Evolutionary conservation across 2,113 vertebrate species (phyloP).

Genomic region (Pseudonaja textilis): DNA sequence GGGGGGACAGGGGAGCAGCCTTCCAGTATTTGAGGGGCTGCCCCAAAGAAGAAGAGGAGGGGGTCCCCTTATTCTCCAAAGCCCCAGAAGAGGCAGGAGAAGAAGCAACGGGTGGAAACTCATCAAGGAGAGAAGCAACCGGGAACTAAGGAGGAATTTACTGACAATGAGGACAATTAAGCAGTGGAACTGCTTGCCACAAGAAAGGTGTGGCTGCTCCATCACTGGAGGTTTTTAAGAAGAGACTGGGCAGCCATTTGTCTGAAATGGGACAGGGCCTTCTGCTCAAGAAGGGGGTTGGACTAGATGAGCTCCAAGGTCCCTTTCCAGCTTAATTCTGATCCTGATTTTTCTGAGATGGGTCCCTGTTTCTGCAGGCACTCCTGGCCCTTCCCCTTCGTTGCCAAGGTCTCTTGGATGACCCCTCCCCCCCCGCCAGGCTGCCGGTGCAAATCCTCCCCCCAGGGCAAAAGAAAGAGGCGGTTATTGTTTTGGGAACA

Average conservation of each 20-base stretch:
- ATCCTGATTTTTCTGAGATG: neutral
- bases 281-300: neutral
- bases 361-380: neutral
- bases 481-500: neutral
- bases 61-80: accelerated
- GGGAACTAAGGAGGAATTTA: neutral
- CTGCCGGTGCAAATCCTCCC: neutral
- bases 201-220: too few species aligned
- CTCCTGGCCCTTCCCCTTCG: neutral
- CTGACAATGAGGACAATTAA: too few species aligned
- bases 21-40: neutral
- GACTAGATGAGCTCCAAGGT: neutral
- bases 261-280: too few species aligned
- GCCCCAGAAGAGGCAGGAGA: accelerated
- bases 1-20: neutral
- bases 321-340: neutral
- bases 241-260: too few species aligned
- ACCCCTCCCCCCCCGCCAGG: neutral
- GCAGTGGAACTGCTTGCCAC: too few species aligned
- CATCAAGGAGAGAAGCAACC: neutral
- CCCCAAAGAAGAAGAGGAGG: neutral
- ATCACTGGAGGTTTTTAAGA: too few species aligned
- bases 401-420: neutral
- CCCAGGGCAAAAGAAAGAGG: neutral
- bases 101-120: neutral